phyloP scores from a whole-genome alignment of 2,888 invertebrate genomes.

The Elegia similella region DNA sequence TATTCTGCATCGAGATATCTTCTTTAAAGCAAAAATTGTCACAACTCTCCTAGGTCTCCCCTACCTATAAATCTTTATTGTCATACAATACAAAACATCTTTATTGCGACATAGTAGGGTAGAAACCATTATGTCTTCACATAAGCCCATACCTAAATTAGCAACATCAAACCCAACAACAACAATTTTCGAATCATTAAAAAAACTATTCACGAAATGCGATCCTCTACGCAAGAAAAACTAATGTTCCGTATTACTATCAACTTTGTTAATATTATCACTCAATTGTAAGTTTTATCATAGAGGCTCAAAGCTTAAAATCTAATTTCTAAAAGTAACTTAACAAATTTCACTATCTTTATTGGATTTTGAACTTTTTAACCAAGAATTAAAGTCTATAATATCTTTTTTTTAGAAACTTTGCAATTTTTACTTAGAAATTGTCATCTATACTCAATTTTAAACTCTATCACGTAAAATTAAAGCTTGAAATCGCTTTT shows the following conservation, averaged over 20 bases:
- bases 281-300: neutral
- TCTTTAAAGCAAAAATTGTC: too few species aligned
- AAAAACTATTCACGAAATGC: neutral
- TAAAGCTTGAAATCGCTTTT: too few species aligned
- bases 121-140: neutral
- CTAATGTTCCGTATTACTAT: neutral
- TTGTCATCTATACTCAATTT: too few species aligned
- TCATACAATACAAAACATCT: too few species aligned
- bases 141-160: neutral
- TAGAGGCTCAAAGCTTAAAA: neutral
- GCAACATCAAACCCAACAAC: neutral
- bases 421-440: too few species aligned
- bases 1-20: too few species aligned
- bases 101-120: too few species aligned
- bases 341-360: neutral
- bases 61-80: too few species aligned
- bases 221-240: constrained; percentile 1
- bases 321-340: neutral
- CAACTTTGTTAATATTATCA: neutral
- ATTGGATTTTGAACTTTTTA: neutral
- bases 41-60: too few species aligned
- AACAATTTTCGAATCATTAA: constrained; percentile 2
- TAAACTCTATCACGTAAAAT: too few species aligned
- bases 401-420: too few species aligned
- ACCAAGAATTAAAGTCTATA: neutral